These are phyloP conservation scores for Isotomurus palustris DNA, from an alignment of 2,888 invertebrate species.

Conservation along the genomic window DNA sequence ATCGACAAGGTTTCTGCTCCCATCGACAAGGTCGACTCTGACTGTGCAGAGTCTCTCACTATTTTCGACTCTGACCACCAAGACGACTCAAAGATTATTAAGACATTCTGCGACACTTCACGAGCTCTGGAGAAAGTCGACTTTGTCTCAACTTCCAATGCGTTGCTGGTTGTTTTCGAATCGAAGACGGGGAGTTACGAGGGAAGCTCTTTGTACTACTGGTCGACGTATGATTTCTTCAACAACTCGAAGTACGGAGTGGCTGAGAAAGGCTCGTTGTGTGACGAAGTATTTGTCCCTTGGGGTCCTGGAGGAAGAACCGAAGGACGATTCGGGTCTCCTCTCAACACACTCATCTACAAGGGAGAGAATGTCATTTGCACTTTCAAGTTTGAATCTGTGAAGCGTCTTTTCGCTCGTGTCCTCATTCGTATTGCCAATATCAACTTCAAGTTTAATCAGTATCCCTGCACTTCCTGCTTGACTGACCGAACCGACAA, in stretches of 20 bases:
- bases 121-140: slow-evolving; percentile 90
- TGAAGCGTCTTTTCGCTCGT: slow-evolving; percentile 72
- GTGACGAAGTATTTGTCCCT: slow-evolving; percentile 81
- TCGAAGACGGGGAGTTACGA: slow-evolving; percentile 90
- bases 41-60: slow-evolving; percentile 84
- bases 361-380: slow-evolving; percentile 70
- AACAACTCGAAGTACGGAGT: slow-evolving; percentile 83
- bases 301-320: slow-evolving; percentile 81
- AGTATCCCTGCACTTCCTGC: slow-evolving; percentile 76
- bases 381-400: slow-evolving; percentile 76
- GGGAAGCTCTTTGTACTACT: slow-evolving; percentile 72
- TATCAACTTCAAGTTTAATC: slow-evolving; percentile 78
- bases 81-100: slow-evolving; percentile 83
- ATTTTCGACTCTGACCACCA: slow-evolving; percentile 83
- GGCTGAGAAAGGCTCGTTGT: slow-evolving; percentile 71
- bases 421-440: slow-evolving; percentile 71
- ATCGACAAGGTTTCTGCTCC: slow-evolving; percentile 55
- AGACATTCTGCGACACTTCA: slow-evolving; percentile 90
- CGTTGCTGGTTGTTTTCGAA: slow-evolving; percentile 81
- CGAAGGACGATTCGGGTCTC: slow-evolving; percentile 68
- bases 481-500: slow-evolving; percentile 82
- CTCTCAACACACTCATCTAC: slow-evolving; percentile 80
- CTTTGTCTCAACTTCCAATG: slow-evolving; percentile 81
- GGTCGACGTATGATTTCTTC: slow-evolving; percentile 92
- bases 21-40: slow-evolving; percentile 76